Conservation (phyloP, 2,888 invertebrate species). For the Scaptomyza flava region DNA sequence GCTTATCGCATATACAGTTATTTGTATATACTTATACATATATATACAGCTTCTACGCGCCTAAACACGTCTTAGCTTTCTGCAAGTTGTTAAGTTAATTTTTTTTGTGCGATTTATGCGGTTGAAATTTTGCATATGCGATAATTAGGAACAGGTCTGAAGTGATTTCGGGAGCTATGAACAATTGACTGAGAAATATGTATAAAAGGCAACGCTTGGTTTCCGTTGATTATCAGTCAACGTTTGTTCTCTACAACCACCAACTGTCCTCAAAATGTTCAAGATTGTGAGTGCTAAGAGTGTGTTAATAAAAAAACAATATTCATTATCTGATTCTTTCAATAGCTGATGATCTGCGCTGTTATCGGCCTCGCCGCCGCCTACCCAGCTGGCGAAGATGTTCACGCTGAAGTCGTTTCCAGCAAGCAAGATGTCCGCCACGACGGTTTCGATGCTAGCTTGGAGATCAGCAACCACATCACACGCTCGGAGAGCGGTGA, state of each 20-base stretch:
- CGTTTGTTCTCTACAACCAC: neutral
- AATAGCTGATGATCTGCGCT: conserved; percentile 1
- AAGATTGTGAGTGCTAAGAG: neutral
- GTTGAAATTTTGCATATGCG: conserved; percentile 3
- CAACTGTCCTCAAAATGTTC: conserved; percentile 5
- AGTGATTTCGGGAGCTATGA: neutral
- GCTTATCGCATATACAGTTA: no score
- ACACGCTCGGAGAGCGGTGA: conserved; percentile 65
- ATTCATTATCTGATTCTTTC: neutral
- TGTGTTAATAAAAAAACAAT: neutral
- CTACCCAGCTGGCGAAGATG: neutral
- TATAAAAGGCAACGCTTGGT: neutral
- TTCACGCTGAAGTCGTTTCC: neutral
- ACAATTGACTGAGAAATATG: neutral
- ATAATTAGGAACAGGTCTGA: conserved; percentile 13
- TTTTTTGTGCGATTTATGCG: no score
- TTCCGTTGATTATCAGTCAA: neutral
- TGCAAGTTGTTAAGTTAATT: no score
- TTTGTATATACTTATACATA: no score
- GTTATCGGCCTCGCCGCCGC: neutral
- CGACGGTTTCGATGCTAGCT: neutral
- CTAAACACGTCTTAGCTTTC: no score
- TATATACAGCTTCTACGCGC: no score
- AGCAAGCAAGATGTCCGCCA: neutral
- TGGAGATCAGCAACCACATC: conserved; percentile 44